phyloP scores from a whole-genome alignment of 2,113 vertebrate species.

The Lichenostomus cassidix region DNA sequence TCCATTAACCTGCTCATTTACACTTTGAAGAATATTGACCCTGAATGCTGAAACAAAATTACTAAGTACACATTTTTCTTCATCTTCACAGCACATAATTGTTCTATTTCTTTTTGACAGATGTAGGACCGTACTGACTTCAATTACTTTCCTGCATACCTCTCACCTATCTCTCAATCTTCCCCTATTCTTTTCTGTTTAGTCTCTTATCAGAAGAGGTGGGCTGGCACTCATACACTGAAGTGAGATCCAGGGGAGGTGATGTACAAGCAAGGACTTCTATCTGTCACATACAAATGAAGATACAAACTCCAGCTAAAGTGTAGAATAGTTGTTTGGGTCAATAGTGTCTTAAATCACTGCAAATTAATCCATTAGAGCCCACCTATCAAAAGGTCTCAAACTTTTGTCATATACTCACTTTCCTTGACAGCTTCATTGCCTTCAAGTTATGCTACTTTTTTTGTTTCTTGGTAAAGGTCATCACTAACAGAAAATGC shows the following conservation, averaged over 20 bases:
- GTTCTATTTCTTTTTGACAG: background rate
- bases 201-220: background rate
- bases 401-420: background rate
- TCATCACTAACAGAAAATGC: background rate
- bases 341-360: background rate
- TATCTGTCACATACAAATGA: background rate
- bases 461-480: background rate
- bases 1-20: slow-evolving; percentile 3
- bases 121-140: background rate
- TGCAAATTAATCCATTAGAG: background rate
- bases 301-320: background rate
- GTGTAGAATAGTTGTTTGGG: background rate
- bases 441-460: background rate
- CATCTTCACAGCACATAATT: background rate
- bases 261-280: background rate
- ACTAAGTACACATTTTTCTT: background rate
- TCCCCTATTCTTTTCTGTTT: background rate
- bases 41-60: background rate
- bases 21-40: background rate
- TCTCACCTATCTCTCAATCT: background rate
- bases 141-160: background rate
- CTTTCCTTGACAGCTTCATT: background rate
- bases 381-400: background rate
- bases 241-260: background rate
- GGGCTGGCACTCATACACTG: background rate